phyloP scores from a whole-genome alignment of 92 coral and sea anemone genomes.

The Epizoanthus scotinus region DNA sequence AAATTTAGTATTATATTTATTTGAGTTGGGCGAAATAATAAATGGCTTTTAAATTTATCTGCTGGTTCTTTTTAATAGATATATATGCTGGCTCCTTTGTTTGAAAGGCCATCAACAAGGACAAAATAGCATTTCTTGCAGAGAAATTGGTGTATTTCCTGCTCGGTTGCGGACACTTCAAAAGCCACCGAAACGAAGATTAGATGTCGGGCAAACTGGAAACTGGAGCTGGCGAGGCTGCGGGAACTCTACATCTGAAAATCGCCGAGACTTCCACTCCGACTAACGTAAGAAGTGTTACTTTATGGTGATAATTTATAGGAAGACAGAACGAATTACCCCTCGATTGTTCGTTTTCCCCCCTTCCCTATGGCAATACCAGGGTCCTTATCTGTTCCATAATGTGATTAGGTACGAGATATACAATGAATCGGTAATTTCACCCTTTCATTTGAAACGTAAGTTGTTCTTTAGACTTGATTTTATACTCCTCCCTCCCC shows the following conservation, averaged over 20 bases:
- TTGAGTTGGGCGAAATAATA: slow-evolving; percentile 20
- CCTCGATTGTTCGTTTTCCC: background rate
- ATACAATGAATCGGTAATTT: background rate
- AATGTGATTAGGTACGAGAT: background rate
- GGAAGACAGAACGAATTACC: slow-evolving; percentile 4
- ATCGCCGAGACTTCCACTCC: slow-evolving; percentile 26
- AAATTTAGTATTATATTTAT: background rate
- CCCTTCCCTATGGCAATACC: background rate
- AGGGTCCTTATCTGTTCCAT: background rate
- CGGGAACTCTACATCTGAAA: slow-evolving; percentile 14
- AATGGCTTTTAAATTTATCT: slow-evolving; percentile 41
- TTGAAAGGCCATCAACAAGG: slow-evolving; percentile 25
- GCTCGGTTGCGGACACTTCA: background rate
- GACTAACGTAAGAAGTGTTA: slow-evolving; percentile 15
- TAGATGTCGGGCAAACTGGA: slow-evolving; percentile 33
- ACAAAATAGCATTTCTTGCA: slow-evolving; percentile 9
- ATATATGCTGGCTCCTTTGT: slow-evolving; percentile 31
- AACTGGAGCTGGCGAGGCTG: background rate
- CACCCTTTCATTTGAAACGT: background rate
- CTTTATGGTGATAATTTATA: slow-evolving; percentile 32
- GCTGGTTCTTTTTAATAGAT: slow-evolving; percentile 38
- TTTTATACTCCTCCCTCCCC: slow-evolving; percentile 17
- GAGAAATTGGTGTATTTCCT: background rate
- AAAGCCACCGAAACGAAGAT: background rate
- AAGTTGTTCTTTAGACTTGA: background rate